Evolutionary conservation across 2,113 vertebrate genomes (phyloP).

Genomic region (Apteryx mantelli): DNA sequence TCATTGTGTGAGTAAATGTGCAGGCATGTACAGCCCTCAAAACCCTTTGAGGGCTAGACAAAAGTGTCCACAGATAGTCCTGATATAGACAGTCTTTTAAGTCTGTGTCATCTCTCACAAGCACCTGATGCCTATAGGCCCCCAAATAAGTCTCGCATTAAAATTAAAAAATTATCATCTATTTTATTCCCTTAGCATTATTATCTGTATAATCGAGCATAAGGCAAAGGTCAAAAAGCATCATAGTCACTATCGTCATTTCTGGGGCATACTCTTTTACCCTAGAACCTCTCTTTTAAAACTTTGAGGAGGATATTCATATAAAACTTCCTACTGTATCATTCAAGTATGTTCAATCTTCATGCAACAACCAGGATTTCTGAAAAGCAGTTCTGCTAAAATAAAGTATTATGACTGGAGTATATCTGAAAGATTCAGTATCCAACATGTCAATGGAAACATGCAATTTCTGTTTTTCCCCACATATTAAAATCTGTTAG

Average conservation of each 20-base stretch:
- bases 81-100: no score
- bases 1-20: neutral
- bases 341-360: neutral
- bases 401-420: neutral
- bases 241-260: neutral
- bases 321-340: neutral
- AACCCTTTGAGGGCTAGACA: neutral
- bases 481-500: neutral
- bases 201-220: neutral
- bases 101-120: neutral
- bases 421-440: neutral
- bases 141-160: neutral
- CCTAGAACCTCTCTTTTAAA: neutral
- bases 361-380: neutral
- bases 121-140: neutral
- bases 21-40: neutral
- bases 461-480: neutral
- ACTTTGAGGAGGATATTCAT: neutral
- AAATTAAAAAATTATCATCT: neutral
- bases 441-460: neutral
- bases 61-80: neutral
- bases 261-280: neutral
- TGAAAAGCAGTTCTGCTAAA: neutral
- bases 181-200: neutral
- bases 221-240: neutral